Percentiles rank a stretch among this genome's conserved stretches.
These are phyloP conservation scores for Paramisgurnus dabryanus DNA, from an alignment of 2,113 vertebrate genomes.

Conservation along the genomic window DNA sequence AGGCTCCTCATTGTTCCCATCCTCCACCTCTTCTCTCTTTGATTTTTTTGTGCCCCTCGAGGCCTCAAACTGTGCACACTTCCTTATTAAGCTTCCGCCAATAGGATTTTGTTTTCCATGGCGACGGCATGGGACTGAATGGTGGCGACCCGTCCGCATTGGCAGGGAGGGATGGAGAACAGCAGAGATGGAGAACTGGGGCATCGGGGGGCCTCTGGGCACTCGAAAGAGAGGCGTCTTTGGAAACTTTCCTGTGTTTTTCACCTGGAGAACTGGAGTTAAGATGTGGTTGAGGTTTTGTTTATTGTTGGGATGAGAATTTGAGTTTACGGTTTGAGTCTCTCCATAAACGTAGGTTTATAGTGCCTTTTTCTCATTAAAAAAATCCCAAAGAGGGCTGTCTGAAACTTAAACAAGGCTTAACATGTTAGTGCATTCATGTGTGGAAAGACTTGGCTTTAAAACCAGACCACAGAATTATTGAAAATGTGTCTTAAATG, in stretches of 20 bases:
- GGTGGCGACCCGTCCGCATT: not conserved
- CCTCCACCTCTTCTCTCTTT: conserved; percentile 42
- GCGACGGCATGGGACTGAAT: not conserved
- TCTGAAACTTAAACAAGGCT: conserved; percentile 61
- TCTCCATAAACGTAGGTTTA: conserved; percentile 2
- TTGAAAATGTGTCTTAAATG: conserved; percentile 65
- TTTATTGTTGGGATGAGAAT: conserved; percentile 25
- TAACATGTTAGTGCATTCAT: conserved; percentile 57
- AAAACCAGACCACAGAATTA: conserved; percentile 45
- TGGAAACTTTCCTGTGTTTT: conserved; percentile 1
- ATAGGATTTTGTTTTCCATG: conserved; percentile 6
- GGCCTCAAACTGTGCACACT: conserved; percentile 59
- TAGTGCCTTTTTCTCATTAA: not conserved
- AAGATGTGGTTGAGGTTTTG: not conserved
- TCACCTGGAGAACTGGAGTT: conserved; percentile 6
- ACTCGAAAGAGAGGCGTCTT: not conserved
- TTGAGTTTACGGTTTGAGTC: not conserved
- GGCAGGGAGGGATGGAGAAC: not conserved
- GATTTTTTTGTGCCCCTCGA: conserved; percentile 48
- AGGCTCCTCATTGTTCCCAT: conserved; percentile 62
- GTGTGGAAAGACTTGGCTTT: conserved; percentile 9
- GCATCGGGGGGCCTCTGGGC: not conserved
- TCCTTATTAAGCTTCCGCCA: conserved; percentile 60
- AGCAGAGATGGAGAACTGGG: not conserved
- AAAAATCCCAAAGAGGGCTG: conserved; percentile 43